These are phyloP conservation scores for Drosophila paramelanica DNA, from an alignment of 2,888 invertebrate species.

Conservation along the genomic window DNA sequence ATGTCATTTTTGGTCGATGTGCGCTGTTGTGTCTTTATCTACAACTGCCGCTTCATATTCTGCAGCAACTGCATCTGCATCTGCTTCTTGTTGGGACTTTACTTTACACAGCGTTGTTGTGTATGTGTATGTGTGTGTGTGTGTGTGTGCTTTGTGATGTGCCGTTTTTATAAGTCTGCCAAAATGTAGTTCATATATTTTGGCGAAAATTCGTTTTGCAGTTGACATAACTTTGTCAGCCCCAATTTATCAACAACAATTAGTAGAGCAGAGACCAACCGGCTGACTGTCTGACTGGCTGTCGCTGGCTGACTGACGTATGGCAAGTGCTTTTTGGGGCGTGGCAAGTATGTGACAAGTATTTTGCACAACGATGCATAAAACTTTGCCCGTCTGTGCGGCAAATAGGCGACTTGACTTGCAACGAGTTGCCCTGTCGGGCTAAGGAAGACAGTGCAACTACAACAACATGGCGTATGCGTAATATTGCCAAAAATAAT, in stretches of 20 bases:
- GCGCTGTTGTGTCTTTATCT: constrained; percentile 63
- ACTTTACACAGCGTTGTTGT: constrained; percentile 47
- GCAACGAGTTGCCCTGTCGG: constrained; percentile 20
- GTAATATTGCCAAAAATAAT: constrained; percentile 67
- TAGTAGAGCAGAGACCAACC: constrained; percentile 68
- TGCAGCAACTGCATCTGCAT: constrained; percentile 45
- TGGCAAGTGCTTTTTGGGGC: constrained; percentile 53
- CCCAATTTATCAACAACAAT: constrained; percentile 80
- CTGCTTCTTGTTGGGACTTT: constrained; percentile 55
- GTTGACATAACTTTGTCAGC: constrained; percentile 80
- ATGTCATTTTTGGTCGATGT: constrained; percentile 43
- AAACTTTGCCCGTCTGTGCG: constrained; percentile 65
- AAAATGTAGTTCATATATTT: constrained; percentile 77
- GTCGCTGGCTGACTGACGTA: constrained; percentile 47
- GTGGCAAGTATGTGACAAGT: constrained; percentile 76
- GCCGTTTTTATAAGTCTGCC: constrained; percentile 77
- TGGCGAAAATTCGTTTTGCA: constrained; percentile 79
- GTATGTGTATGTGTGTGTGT: constrained; percentile 7
- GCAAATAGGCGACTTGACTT: constrained; percentile 49
- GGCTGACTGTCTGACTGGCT: constrained; percentile 22
- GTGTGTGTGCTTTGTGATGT: constrained; percentile 39
- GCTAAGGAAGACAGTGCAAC: constrained; percentile 30
- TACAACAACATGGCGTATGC: constrained; percentile 46
- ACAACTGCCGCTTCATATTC: constrained; percentile 63
- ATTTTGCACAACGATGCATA: constrained; percentile 67